Base-by-base conservation (phyloP, 2,797 vertebrate genomes). In the Periophthalmus magnuspinnatus region DNA sequence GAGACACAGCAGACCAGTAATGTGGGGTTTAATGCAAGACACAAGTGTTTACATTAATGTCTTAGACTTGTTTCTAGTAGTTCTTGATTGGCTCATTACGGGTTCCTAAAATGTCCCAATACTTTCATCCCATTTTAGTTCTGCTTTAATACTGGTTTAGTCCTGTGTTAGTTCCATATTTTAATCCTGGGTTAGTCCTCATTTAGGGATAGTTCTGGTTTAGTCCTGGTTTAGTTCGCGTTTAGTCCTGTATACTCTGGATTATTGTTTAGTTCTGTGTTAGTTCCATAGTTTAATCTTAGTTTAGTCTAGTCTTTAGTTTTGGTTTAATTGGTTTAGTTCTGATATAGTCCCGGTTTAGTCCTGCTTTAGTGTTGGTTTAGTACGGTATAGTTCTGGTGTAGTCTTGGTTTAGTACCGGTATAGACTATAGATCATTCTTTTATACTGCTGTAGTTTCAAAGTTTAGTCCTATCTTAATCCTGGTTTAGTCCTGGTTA, bases 1-100 rank as follows among this genome's bases (percentile, higher is more conserved):
- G 45, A 33, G 56, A 66, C 71, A 60, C 70, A 67, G 45, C 45
- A 47, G 60, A 34, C 24, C 7, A 41, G 9, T 2, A 45, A 0
- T 3, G 28, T 28, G 28, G 28, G 28, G 28, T 28, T 28, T 45
- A 14, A 45, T 45, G 41, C 41, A 45, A 45, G 41, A 45, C 41
- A 14, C 13, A 14, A 45, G 41, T 5, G 41, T 11, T 16, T 45
- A 1, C 16, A 4, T 16, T 45, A 45, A 8, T 61, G 8, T 9
- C 19, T 21, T 52, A 21, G 19, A 52, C 50, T 3, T 52, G n/a
- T n/a, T n/a, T n/a, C n/a, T n/a, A n/a, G n/a, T n/a, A 13, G 19
- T 52, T 52, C 50, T 52, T 19, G 52, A n/a, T 9, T 8, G 19
- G 19, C 19, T 52, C 19, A 52, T n/a, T 50, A 7, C 48, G 50